These are phyloP conservation scores for Oxycera nigricornis DNA, from an alignment of 2,888 invertebrate species.

Conservation along the genomic window DNA sequence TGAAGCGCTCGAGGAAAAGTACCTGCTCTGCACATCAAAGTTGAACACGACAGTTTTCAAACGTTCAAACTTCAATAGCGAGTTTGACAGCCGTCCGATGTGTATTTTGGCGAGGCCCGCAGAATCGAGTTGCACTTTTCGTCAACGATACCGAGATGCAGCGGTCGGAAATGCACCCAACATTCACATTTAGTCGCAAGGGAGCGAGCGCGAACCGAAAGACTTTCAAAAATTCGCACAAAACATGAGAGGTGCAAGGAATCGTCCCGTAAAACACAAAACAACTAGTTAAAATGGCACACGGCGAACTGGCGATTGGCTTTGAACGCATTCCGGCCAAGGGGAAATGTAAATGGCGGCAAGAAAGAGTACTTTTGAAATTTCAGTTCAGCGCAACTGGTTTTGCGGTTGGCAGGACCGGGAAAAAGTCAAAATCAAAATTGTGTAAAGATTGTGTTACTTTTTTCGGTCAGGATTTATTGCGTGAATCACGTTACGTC, in stretches of 20 bases:
- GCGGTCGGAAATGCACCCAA: background rate
- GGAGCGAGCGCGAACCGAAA: background rate
- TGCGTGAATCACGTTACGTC: too few relatives aligned
- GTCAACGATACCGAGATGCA: background rate
- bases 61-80: background rate
- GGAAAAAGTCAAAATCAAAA: too few relatives aligned
- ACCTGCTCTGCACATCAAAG: constrained; percentile 1
- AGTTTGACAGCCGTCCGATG: background rate
- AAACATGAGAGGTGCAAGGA: background rate
- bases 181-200: background rate
- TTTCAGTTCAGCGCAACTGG: too few relatives aligned
- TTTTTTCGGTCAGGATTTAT: too few relatives aligned
- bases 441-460: too few relatives aligned
- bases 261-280: background rate
- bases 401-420: too few relatives aligned
- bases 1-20: background rate
- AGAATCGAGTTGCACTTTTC: background rate
- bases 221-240: background rate
- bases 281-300: background rate
- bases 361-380: too few relatives aligned
- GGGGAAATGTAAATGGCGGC: background rate
- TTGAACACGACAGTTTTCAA: background rate
- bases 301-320: background rate
- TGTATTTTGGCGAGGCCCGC: background rate
- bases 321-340: background rate